Evolutionary conservation across 1,140 invertebrate species (phyloP).

Genomic region (Procambarus virginalis): DNA sequence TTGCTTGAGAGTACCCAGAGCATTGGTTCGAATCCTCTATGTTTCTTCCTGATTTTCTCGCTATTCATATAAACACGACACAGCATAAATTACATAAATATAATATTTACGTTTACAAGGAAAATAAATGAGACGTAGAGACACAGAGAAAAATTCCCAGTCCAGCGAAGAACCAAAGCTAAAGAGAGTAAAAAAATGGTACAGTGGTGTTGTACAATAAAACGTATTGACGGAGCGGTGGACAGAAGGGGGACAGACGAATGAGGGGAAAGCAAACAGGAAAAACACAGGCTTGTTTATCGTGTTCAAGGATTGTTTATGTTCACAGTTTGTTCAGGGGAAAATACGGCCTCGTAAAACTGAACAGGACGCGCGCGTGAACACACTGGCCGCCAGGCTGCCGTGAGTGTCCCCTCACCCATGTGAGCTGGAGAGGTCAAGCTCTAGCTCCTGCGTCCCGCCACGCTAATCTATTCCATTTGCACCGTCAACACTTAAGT

Average conservation of each 20-base stretch:
- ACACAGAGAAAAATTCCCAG: too few species aligned
- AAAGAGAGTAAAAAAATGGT: conserved; percentile 7
- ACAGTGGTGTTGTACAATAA: not conserved
- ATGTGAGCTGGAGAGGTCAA: too few species aligned
- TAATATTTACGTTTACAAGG: too few species aligned
- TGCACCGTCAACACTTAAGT: not conserved
- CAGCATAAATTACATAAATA: too few species aligned
- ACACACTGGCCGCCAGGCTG: not conserved
- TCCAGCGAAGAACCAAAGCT: not conserved
- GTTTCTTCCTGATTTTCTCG: too few species aligned
- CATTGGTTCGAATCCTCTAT: too few species aligned
- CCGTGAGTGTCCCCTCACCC: too few species aligned
- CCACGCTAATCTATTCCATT: too few species aligned
- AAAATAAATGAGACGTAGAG: too few species aligned
- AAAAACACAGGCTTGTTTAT: conserved; percentile 36
- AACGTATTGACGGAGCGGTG: conserved; percentile 10
- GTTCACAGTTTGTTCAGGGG: conserved; percentile 31
- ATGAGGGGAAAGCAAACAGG: conserved; percentile 16
- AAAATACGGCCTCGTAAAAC: conserved; percentile 33
- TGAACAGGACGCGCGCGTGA: not conserved
- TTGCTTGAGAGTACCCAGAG: too few species aligned
- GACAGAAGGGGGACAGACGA: conserved; percentile 16
- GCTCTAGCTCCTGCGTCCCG: too few species aligned
- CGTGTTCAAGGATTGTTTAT: conserved; percentile 34
- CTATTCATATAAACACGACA: too few species aligned